Base-by-base conservation (phyloP, 2,888 invertebrate genomes). In the Lissonota sp. region DNA sequence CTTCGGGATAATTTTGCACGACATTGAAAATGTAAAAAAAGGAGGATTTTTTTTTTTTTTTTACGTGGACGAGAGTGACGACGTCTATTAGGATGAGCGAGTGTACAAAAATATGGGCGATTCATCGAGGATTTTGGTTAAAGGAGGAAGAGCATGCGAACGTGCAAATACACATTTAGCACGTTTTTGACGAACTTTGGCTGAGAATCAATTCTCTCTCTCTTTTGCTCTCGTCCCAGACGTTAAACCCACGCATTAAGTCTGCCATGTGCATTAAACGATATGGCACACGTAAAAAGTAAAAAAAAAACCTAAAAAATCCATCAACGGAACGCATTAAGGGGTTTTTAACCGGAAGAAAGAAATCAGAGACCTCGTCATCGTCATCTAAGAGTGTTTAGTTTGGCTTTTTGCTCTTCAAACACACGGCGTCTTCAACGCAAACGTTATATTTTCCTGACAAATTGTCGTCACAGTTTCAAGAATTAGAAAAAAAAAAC, bases 131-230 rank as follows among this genome's bases (percentile, higher is more conserved):
- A 53, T 53, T 2, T 14, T 12, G 12, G 53, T 14, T n/a, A n/a
- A 14, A 4, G 53, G 53, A 53, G 53, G 16, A 53, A 26, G 53
- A 6, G 16, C 12, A 44, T 44, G 6, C 14, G 40, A 67, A 40
- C 42, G 67, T 53, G 60, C 71, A 51, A 70, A 26, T 26, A 26
- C 26, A 58, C 58, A 60, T 62, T 73, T 64, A 12, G 12, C 72
- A 64, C 55, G 55, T 63, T 73, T 73, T 55, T 55, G 63, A 63
- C 72, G 64, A 55, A 44, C 63, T 73, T 63, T 66, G 66, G 74
- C 69, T 46, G 39, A 26, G 60, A 69, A 69, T 76, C 76, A 62
- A 69, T 55, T 76, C 44, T 53, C 26, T 26, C 26, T 26, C 26
- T 26, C 26, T 26, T 26, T 49, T 12, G 12, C 53, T 5, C 62